A percentile compares a stretch with the other conserved stretches of the same genome.
phyloP scores from a whole-genome alignment of 2,888 invertebrate species.

The Cephus rjabovi region DNA sequence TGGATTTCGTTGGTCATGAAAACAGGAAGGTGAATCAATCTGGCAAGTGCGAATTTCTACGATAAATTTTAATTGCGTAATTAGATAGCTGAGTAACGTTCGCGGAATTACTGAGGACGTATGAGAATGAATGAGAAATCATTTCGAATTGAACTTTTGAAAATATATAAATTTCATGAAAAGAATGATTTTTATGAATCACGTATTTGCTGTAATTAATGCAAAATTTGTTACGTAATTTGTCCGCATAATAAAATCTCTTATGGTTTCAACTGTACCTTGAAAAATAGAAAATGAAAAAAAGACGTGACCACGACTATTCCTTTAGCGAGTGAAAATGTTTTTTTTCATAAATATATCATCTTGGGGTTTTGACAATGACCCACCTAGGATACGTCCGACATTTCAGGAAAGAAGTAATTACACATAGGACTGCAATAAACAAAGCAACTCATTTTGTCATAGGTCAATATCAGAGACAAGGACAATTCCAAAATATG shows the following conservation, averaged over 20 bases:
- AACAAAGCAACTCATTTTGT: not conserved
- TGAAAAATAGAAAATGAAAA: not conserved
- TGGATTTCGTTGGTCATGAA: not conserved
- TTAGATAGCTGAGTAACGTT: not conserved
- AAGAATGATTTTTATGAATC: not conserved
- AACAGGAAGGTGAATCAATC: not conserved
- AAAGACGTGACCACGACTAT: not conserved
- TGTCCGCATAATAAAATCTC: not conserved
- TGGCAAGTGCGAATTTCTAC: not conserved
- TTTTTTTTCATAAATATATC: not conserved
- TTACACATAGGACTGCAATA: not conserved
- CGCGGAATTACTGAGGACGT: not conserved
- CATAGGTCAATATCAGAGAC: not conserved
- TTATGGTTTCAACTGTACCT: not conserved
- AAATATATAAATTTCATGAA: not conserved
- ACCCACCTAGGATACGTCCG: not conserved
- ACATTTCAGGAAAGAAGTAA: not conserved
- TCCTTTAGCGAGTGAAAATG: not conserved
- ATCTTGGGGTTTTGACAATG: not conserved
- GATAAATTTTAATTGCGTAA: not conserved
- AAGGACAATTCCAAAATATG: not conserved
- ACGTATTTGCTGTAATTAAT: not conserved
- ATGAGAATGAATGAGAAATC: not conserved
- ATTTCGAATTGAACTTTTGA: not conserved
- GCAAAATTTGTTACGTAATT: not conserved